These are phyloP conservation scores for Rhingia rostrata DNA, from an alignment of 2,888 invertebrate genomes.

Conservation along the genomic window DNA sequence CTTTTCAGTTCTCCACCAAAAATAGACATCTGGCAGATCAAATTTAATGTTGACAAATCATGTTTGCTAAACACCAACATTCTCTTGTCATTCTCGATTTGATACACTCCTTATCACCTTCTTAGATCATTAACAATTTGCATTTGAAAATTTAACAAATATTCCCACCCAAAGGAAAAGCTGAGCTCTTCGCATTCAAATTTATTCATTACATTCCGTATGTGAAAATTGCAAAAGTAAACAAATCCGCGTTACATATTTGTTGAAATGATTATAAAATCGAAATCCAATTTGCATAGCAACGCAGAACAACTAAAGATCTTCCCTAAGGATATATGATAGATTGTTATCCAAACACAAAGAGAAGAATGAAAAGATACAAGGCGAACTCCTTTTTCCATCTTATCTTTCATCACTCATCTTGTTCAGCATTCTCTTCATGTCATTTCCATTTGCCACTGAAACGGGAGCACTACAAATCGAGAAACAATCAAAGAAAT, in stretches of 20 bases:
- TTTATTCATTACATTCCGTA: slow-evolving; percentile 67
- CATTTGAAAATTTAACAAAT: not conserved
- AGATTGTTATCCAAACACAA: slow-evolving; percentile 65
- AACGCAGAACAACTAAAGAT: slow-evolving; percentile 15
- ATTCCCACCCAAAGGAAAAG: slow-evolving; percentile 46
- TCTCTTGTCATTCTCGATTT: too few species aligned
- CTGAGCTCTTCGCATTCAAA: slow-evolving; percentile 6
- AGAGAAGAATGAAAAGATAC: slow-evolving; percentile 50
- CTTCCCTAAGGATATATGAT: slow-evolving; percentile 30
- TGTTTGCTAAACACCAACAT: too few species aligned
- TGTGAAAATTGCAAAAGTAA: slow-evolving; percentile 73
- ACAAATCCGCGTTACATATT: slow-evolving; percentile 61
- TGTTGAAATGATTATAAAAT: slow-evolving; percentile 70
- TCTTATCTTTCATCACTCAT: slow-evolving; percentile 72
- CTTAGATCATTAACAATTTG: slow-evolving; percentile 2
- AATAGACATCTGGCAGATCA: too few species aligned
- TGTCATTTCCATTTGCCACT: slow-evolving; percentile 45
- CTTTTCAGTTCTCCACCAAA: too few species aligned
- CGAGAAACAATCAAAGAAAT: slow-evolving; percentile 68
- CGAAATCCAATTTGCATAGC: slow-evolving; percentile 69
- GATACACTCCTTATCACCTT: not conserved
- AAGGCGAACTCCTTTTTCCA: slow-evolving; percentile 14
- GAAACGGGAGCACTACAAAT: slow-evolving; percentile 71
- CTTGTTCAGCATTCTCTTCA: slow-evolving; percentile 7
- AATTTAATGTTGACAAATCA: too few species aligned